These are phyloP conservation scores for Anastatus disparis DNA, from an alignment of 1,140 invertebrate genomes.

Conservation along the genomic window DNA sequence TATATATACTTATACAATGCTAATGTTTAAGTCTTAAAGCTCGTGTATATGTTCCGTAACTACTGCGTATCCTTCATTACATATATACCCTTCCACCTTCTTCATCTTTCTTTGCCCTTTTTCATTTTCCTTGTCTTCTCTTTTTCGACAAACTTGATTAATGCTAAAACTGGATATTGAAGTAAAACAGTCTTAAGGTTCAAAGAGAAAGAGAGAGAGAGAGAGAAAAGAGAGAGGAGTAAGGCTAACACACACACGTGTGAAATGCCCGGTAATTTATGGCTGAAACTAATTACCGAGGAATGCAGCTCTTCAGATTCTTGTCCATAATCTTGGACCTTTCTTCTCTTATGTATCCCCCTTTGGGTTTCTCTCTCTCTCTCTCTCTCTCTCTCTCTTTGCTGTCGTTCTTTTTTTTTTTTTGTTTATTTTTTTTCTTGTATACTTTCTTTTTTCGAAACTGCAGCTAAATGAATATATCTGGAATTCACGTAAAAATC, in stretches of 20 bases:
- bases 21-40: too few species aligned
- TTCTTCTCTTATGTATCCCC: constrained; percentile 48
- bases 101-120: neutral
- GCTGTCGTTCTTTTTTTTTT: too few species aligned
- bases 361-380: constrained; percentile 44
- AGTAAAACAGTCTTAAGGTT: constrained; percentile 35
- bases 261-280: constrained; percentile 63
- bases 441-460: too few species aligned
- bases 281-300: constrained; percentile 64
- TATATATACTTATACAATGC: too few species aligned
- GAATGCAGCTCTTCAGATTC: constrained; percentile 61
- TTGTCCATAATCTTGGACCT: constrained; percentile 46
- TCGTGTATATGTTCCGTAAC: neutral
- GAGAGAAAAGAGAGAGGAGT: constrained; percentile 40
- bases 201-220: too few species aligned
- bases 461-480: constrained; percentile 30
- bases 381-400: constrained; percentile 16
- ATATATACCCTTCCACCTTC: constrained; percentile 4
- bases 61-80: constrained; percentile 33
- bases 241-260: constrained; percentile 51
- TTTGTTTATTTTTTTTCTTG: too few species aligned
- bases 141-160: constrained; percentile 38
- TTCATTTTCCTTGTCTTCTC: constrained; percentile 14
- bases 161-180: constrained; percentile 42
- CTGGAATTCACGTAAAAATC: constrained; percentile 31